Evolutionary conservation across 2,113 vertebrate genomes (phyloP), one percentile per base, ranked within the genome.

Genomic region (Calyptommatus sinebrachiatus): DNA sequence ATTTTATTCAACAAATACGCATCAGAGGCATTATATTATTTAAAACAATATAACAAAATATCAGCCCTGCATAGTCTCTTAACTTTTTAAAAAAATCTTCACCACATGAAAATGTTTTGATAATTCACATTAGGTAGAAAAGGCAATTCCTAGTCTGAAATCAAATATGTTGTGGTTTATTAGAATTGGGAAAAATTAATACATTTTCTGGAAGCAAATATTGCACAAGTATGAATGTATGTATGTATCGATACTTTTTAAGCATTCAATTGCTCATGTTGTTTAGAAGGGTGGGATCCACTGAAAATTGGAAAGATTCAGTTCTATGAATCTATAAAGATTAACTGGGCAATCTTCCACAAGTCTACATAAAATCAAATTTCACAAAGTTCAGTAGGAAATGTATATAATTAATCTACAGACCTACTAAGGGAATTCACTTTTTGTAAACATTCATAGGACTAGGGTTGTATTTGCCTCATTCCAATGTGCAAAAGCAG

Each of bases 31-130:
- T 22, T 61, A 10, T 68, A 5, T 22, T 61, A 10, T 70, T 76
- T n/a, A 68, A 71, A 80, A 77, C 18, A 5, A 73, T 22, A 76
- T 82, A 86, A 88, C 65, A 87, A 91, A 91, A 81, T 26, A 71
- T 48, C 50, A 61, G 82, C n/a, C 26, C 79, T 68, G 80, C 7
- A 20, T 68, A 3, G 46, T 60, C n/a, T 11, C 28, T 5, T 48
- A 35, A 22, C 65, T 69, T 69, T 75, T 16, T 71, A 85, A 87
- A 85, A 82, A 29, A 24, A 2, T 61, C 29, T 35, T 71, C 57
- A 28, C 29, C n/a, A 60, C 61, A 0, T 24, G 12, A 82, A 84
- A 65, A 78, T 85, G 78, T 77, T 18, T 8, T 82, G 65, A 78
- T 48, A 12, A 81, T 35, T 78, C 77, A 46, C 26, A 8, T 11